phyloP scores from a whole-genome alignment of 2,797 vertebrate species.

The Adrianichthys oophorus region DNA sequence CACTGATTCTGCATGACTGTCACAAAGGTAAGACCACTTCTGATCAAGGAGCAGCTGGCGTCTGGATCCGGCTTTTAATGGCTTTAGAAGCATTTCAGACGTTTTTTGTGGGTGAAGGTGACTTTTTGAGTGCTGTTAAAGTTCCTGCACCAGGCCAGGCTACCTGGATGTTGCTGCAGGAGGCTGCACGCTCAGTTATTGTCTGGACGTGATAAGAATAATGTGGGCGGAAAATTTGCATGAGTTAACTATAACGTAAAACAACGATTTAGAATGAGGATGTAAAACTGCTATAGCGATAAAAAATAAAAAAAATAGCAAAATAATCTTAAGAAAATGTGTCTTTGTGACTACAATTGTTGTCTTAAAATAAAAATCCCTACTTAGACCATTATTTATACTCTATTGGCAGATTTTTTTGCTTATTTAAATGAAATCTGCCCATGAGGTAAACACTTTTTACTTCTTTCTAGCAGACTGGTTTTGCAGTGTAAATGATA shows the following conservation, averaged over 20 bases:
- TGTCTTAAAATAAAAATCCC: too few relatives aligned
- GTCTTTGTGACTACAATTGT: too few relatives aligned
- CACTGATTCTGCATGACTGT: slow-evolving; percentile 92
- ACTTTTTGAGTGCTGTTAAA: slow-evolving; percentile 31
- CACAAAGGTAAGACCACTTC: slow-evolving; percentile 85
- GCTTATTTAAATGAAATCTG: not conserved
- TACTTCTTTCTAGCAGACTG: not conserved
- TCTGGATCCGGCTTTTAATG: slow-evolving; percentile 3
- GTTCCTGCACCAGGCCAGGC: slow-evolving; percentile 25
- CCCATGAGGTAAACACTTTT: not conserved
- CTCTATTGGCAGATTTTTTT: too few relatives aligned
- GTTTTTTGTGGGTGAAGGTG: slow-evolving; percentile 17
- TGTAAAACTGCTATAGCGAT: too few relatives aligned
- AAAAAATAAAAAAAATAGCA: too few relatives aligned
- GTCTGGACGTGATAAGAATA: slow-evolving; percentile 1
- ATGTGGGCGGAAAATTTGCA: not conserved
- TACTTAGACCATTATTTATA: too few relatives aligned
- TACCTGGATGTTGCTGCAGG: slow-evolving; percentile 30
- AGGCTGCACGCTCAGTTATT: slow-evolving; percentile 7
- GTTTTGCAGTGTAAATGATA: too few relatives aligned
- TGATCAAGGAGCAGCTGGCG: slow-evolving; percentile 23
- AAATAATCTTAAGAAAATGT: too few relatives aligned
- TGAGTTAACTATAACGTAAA: not conserved
- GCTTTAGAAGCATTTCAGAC: slow-evolving; percentile 14
- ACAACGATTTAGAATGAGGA: not conserved